Evolutionary conservation across 2,797 vertebrate species (phyloP).

Genomic region (Gambusia yucatana): DNA sequence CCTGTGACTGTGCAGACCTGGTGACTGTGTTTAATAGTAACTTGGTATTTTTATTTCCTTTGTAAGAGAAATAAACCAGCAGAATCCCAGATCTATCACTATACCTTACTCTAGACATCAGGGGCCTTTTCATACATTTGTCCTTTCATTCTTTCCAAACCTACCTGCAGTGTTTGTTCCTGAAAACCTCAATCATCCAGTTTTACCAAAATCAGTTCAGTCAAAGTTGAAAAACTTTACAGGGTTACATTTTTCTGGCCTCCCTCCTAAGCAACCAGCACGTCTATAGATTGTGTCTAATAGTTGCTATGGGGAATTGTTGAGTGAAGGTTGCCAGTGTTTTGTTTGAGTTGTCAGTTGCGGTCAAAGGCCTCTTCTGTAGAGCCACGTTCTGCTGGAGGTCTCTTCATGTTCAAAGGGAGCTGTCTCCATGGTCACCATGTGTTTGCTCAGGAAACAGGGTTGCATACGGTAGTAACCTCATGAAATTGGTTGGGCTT

Average conservation of each 20-base stretch:
- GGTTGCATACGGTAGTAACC: neutral
- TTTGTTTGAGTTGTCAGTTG: neutral
- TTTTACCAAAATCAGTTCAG: neutral
- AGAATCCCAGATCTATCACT: neutral
- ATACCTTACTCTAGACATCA: neutral
- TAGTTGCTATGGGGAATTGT: neutral
- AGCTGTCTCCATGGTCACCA: neutral
- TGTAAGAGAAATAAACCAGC: neutral
- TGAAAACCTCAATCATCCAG: neutral
- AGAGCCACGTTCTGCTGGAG: neutral
- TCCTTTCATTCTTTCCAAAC: neutral
- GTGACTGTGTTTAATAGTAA: too few relatives aligned
- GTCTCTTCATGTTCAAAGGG: neutral
- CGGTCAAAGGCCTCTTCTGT: neutral
- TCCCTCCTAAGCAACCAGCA: neutral
- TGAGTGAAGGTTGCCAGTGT: neutral
- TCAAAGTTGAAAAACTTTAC: neutral
- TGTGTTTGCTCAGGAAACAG: neutral
- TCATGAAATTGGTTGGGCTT: neutral
- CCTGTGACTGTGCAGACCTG: too few relatives aligned
- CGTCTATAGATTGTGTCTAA: neutral
- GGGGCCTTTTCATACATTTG: neutral
- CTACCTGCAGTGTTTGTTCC: too few relatives aligned
- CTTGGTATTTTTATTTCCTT: neutral
- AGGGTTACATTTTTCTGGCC: neutral